Base-by-base conservation (phyloP, 2,113 vertebrate genomes). In the Chaetura pelagica region DNA sequence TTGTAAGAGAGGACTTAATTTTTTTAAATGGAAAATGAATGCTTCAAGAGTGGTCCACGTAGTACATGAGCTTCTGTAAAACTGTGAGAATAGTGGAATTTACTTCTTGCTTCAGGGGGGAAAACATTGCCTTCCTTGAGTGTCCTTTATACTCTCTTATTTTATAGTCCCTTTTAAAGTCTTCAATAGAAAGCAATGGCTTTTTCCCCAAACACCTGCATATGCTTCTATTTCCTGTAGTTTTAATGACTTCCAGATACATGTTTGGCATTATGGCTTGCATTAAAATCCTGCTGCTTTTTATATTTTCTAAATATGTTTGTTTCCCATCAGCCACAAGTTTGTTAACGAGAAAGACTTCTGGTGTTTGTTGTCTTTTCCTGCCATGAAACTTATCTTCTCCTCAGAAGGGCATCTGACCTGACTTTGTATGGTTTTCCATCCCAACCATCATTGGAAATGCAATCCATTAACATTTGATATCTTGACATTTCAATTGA, bases 401-500 rank as follows among this genome's bases (percentile, higher is more conserved):
- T 94, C 32, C 48, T 94, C 68, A 63, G 92, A 96, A 90, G 79
- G 79, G 88, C 83, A 92, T 95, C 90, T 71, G 73, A 80, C 84
- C 89, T 87, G 91, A 73, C 92, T 94, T 95, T 78, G 75, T 95
- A 63, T 46, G 54, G 90, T 90, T 94, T 91, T 95, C 85, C 92
- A 76, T 90, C 93, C 87, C 82, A 90, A 49, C 90, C 68, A 44
- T 96, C 82, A 59, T 9, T 90, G 92, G 88, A 94, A 96, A 93
- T 95, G 76, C 94, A 95, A 96, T 86, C 90, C 90, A 95, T 95
- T 97, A 96, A 94, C 92, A 88, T 96, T 88, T 96, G 94, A 92
- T 96, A 86, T 94, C 88, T 95, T 94, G 94, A 91, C 95, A 95
- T 97, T 96, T 97, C 94, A 94, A 96, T 95, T 96, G 96, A 96